Conservation (phyloP, 2,113 vertebrate genomes). For the Dromaius novaehollandiae region DNA sequence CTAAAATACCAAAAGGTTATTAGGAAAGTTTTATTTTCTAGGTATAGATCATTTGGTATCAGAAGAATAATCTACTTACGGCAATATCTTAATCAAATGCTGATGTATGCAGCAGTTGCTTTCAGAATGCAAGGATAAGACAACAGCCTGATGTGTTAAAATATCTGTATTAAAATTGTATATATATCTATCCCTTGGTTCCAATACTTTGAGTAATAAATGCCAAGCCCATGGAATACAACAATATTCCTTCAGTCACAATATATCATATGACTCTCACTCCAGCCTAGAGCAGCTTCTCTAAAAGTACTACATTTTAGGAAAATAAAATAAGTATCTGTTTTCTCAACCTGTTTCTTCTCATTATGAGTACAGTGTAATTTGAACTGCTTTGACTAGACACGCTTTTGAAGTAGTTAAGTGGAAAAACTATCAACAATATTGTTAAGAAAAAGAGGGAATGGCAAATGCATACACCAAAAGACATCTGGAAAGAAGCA, state of each 20-base stretch:
- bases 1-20: slow-evolving; percentile 63
- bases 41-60: not conserved
- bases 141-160: not conserved
- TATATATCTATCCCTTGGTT: not conserved
- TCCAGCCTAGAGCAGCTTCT: not conserved
- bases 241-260: not conserved
- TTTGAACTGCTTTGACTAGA: not conserved
- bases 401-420: not conserved
- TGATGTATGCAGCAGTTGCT: slow-evolving; percentile 22
- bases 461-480: not conserved
- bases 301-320: not conserved
- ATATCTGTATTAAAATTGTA: not conserved
- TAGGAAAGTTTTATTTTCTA: slow-evolving; percentile 53
- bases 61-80: slow-evolving; percentile 28
- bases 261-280: not conserved
- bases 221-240: not conserved
- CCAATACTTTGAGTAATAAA: not conserved
- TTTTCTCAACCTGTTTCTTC: not conserved
- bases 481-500: not conserved
- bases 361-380: not conserved
- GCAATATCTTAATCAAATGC: slow-evolving; percentile 48
- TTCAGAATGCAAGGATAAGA: not conserved
- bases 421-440: not conserved
- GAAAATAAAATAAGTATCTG: not conserved
- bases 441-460: not conserved